Evolutionary conservation across 2,113 vertebrate species (phyloP), one percentile per base, ranked within the genome.

Genomic region (Ciconia stormi): DNA sequence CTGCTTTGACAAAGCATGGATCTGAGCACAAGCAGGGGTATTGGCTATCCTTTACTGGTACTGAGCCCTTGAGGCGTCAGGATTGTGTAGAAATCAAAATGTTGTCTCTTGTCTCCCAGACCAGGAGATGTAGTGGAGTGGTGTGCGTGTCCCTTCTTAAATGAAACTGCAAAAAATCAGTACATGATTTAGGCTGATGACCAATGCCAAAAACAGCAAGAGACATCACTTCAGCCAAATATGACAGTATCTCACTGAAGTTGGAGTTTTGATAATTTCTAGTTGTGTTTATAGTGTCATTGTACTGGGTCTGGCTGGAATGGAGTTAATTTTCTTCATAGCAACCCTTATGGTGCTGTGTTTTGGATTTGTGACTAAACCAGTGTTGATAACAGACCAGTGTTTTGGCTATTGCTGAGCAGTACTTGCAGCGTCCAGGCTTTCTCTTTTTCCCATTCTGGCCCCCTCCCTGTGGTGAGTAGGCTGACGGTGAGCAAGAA

Each of bases 41-140:
- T 47, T 73, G 42, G 6, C 32, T 81, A 22, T 36, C 11, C 34
- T 78, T 90, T 89, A 32, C 36, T 40, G 34, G 34, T 80, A 46
- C 36, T 63, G 58, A 82, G 55, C 26, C 22, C 49, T 61, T 79
- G 65, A 79, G 36, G 19, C 6, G 1, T 79, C n/a, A 67, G 18
- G n/a, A 56, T 13, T 87, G 26, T 40, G 36, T n/a, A 84, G 78
- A 79, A 89, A 71, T 5, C 18, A 44, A 84, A 82, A 69, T 25
- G 21, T 19, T 80, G 20, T 36, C 18, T 65, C 66, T 53, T 65
- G 20, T 73, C 30, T 92, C 23, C 10, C 15, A 44, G 32, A 52
- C 7, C 25, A 70, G 50, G 30, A 70, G 11, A 8, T 4, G 0
- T 13, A 69, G 34, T 14, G 3, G n/a, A 53, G 23, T 1, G 0